Conservation (phyloP, 2,888 invertebrate genomes). For the Lamproptera curius region DNA sequence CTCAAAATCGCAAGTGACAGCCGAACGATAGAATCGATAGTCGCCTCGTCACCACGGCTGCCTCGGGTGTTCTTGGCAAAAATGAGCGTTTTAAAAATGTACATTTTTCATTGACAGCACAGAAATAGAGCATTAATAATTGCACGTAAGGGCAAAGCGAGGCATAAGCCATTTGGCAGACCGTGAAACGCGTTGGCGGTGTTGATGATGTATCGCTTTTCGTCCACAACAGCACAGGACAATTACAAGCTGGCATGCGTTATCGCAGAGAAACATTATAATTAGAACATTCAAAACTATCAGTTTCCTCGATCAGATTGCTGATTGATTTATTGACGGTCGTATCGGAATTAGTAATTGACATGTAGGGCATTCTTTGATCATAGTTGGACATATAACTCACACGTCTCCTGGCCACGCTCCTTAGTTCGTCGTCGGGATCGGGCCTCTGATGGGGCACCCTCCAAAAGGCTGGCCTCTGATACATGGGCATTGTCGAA, state of each 20-base stretch:
- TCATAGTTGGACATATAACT: conserved; percentile 5
- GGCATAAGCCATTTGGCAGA: conserved; percentile 19
- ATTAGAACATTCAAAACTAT: conserved; percentile 15
- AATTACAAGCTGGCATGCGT: conserved; percentile 8
- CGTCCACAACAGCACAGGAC: conserved; percentile 8
- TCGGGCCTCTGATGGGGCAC: conserved; percentile 65
- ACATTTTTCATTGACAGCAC: conserved; percentile 13
- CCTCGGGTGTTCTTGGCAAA: conserved; percentile 7
- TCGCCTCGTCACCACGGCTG: no score
- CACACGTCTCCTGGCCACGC: conserved; percentile 43
- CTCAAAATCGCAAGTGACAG: no score
- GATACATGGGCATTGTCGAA: conserved; percentile 71
- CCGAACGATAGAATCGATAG: no score
- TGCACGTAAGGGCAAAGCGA: conserved; percentile 19
- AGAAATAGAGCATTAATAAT: conserved; percentile 29
- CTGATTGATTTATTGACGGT: conserved; percentile 13
- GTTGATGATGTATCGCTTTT: conserved; percentile 14
- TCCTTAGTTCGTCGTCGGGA: conserved; percentile 60
- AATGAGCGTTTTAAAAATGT: background rate
- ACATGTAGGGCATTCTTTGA: conserved; percentile 1
- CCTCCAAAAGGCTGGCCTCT: conserved; percentile 81
- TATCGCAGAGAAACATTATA: conserved; percentile 10
- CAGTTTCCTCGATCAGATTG: conserved; percentile 15
- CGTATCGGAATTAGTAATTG: conserved; percentile 3
- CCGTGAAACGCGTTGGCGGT: conserved; percentile 15